Conservation (phyloP, 2,113 vertebrate genomes). For the Hymenochirus boettgeri region DNA sequence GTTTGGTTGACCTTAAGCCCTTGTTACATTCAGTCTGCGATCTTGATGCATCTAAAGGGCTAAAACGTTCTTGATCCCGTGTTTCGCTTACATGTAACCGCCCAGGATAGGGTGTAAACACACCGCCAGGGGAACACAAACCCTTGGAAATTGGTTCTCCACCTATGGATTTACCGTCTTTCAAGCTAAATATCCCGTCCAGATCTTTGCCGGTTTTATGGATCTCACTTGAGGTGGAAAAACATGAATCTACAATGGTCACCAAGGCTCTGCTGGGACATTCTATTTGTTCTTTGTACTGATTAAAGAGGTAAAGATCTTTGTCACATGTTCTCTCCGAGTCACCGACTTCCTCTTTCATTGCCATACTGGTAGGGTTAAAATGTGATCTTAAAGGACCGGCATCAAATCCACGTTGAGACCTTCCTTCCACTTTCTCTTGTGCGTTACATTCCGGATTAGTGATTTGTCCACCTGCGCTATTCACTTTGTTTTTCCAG, state of each 20-base stretch:
- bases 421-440: not conserved
- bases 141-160: not conserved
- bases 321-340: not conserved
- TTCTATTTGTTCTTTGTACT: not conserved
- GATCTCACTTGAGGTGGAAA: not conserved
- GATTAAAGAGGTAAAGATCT: not conserved
- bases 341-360: not conserved
- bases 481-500: not conserved
- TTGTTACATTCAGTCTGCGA: not conserved
- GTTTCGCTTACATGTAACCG: no score
- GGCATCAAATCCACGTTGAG: no score
- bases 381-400: no score
- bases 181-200: not conserved
- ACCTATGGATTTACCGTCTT: not conserved
- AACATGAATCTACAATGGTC: no score
- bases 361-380: not conserved
- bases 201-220: not conserved
- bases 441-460: accelerated
- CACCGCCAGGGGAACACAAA: not conserved
- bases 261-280: no score
- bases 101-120: no score
- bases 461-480: not conserved
- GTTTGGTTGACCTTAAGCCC: not conserved
- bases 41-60: not conserved
- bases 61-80: not conserved